Evolutionary conservation across 2,888 invertebrate species (phyloP).

Genomic region (Aphodius sticticus): DNA sequence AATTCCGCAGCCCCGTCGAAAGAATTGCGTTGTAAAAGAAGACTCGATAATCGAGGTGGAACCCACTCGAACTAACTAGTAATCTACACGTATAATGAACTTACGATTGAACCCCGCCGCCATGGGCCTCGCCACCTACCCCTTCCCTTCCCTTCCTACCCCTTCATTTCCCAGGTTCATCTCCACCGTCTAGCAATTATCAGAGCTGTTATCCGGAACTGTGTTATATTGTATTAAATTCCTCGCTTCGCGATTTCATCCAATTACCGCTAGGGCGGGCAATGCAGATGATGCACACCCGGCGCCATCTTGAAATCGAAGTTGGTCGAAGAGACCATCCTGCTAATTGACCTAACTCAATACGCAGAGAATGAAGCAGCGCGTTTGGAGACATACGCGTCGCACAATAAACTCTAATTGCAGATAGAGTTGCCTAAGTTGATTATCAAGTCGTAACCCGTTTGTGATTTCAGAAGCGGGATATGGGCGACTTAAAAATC

Average conservation of each 20-base stretch:
- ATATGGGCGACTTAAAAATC: neutral
- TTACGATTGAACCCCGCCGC: neutral
- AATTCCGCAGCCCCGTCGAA: neutral
- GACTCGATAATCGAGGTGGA: neutral
- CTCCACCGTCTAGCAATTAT: slow-evolving; percentile 4
- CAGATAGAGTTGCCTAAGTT: neutral
- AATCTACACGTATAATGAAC: neutral
- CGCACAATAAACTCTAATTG: neutral
- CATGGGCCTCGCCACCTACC: neutral
- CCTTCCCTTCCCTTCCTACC: neutral
- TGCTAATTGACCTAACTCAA: neutral
- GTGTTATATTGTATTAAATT: neutral
- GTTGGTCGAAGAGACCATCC: neutral
- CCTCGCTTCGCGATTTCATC: neutral
- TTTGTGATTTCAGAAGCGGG: no score
- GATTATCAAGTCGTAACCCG: neutral
- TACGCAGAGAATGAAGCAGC: neutral
- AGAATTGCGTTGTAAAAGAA: neutral
- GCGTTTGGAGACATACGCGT: neutral
- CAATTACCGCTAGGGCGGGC: neutral
- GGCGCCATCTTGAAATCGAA: neutral
- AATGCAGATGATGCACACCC: neutral
- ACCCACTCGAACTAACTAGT: neutral
- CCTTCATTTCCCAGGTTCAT: neutral
- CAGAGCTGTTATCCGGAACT: neutral